Percentiles rank a stretch among this genome's conserved stretches.
Evolutionary conservation across 2,113 vertebrate species (phyloP).

Genomic region (Dunckerocampus dactyliophorus): DNA sequence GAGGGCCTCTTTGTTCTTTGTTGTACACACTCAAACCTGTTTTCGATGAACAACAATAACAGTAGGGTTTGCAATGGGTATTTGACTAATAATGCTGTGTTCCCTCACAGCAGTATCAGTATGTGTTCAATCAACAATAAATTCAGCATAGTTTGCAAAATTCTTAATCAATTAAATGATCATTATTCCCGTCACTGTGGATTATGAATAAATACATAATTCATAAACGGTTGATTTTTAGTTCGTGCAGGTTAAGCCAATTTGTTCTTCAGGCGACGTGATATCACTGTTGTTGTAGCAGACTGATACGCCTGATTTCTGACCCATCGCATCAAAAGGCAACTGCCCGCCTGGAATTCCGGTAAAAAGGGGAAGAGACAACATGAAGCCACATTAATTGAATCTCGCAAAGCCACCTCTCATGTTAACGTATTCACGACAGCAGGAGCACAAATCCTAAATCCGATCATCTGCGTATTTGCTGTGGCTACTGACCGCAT

Average conservation of each 20-base stretch:
- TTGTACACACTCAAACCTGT: background rate
- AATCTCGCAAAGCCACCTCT: slow-evolving; percentile 50
- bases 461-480: slow-evolving; percentile 72
- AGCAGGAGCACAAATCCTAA: slow-evolving; percentile 57
- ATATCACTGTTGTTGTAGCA: slow-evolving; percentile 6
- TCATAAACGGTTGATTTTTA: slow-evolving; percentile 21
- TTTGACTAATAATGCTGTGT: too few relatives aligned
- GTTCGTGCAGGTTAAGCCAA: slow-evolving; percentile 37
- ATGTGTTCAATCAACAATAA: too few relatives aligned
- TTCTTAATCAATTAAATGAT: too few relatives aligned
- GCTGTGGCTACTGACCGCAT: slow-evolving; percentile 66
- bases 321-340: slow-evolving; percentile 31
- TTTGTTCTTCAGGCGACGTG: slow-evolving; percentile 40
- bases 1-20: slow-evolving; percentile 6
- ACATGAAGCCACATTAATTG: slow-evolving; percentile 59
- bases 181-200: too few relatives aligned
- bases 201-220: too few relatives aligned
- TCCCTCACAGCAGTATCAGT: too few relatives aligned
- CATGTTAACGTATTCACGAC: slow-evolving; percentile 59
- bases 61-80: background rate
- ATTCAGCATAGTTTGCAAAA: too few relatives aligned
- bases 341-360: slow-evolving; percentile 27
- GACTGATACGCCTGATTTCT: slow-evolving; percentile 37
- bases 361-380: slow-evolving; percentile 38
- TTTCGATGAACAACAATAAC: background rate